Conservation (phyloP, 2,888 invertebrate genomes). For the Odontocerum albicorne region DNA sequence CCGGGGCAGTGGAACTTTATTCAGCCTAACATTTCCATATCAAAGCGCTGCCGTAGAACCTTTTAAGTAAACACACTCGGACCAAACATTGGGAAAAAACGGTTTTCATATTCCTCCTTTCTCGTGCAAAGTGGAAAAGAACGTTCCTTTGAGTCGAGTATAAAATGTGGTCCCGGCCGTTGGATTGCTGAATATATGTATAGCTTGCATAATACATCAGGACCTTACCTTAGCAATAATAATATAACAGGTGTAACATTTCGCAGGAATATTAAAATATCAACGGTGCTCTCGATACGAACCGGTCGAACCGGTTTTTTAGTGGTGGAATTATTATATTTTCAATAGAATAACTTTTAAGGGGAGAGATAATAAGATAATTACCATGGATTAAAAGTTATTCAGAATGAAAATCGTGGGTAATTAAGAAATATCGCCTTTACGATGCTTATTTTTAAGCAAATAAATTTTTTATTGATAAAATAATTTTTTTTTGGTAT, state of each 20-base stretch:
- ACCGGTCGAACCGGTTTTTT: constrained; percentile 10
- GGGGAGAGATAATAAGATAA: too few species aligned
- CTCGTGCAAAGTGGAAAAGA: constrained; percentile 28
- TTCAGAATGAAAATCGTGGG: too few species aligned
- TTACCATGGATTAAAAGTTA: too few species aligned
- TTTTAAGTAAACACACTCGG: constrained; percentile 34
- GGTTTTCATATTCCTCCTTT: constrained; percentile 31
- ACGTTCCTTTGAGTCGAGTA: constrained; percentile 26
- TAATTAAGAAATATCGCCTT: too few species aligned
- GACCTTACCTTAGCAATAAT: constrained; percentile 15
- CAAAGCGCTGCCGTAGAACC: constrained; percentile 28
- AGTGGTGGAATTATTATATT: background rate
- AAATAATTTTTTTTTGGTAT: too few species aligned
- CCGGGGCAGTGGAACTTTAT: constrained; percentile 8
- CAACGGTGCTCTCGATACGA: constrained; percentile 7
- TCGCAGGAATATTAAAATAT: constrained; percentile 23
- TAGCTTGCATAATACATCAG: constrained; percentile 24
- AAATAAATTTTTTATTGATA: too few species aligned
- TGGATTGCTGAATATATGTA: constrained; percentile 22
- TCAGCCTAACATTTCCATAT: constrained; percentile 28
- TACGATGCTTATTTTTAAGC: too few species aligned
- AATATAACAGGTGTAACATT: constrained; percentile 23
- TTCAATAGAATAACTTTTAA: too few species aligned
- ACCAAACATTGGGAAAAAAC: constrained; percentile 29
- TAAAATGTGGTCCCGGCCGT: background rate